Evolutionary conservation across 2,113 vertebrate genomes (phyloP), one percentile per base, ranked within the genome.

Genomic region (Falco punctatus): DNA sequence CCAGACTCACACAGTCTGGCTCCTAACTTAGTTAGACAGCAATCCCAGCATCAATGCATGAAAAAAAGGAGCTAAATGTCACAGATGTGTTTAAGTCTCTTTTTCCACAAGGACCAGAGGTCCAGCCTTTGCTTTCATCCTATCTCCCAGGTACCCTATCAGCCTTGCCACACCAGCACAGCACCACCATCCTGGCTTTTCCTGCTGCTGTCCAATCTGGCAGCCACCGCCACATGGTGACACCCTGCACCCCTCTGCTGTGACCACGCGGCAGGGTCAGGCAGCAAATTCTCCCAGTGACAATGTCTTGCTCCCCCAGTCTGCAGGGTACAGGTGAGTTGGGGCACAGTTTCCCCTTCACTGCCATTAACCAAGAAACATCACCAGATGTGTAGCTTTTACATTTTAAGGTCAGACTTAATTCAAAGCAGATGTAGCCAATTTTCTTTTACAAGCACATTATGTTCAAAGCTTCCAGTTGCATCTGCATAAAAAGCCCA

Each of bases 361-460:
- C 57, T 89, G 61, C 52, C 21, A 24, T 57, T 49, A 86, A 55
- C 54, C 23, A 38, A 83, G 79, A 79, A 94, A 69, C 77, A 26
- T 62, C 55, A 58, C 51, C 89, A 82, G 73, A 58, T 69, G 73
- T 46, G 62, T 57, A 94, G 42, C 79, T 92, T 78, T 86, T 77
- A 72, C 18, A 48, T 88, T 96, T 85, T 79, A 92, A 89, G 82
- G 49, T 87, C 75, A 55, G 35, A 42, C 49, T 49, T 93, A 82
- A 95, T 79, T 91, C 75, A 93, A 96, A 96, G 85, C 81, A 97
- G 81, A 88, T 91, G 96, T 27, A 92, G 87, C 18, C 24, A 15
- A 46, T 96, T 91, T 90, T 95, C 54, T 84, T 97, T 94, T 88
- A 96, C 0, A 11, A 90, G 91, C 51, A 40, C n/a, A 18, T 88